Base-by-base conservation (phyloP, 35 echinoderm and acorn worm species). In the Eucidaris tribuloides region DNA sequence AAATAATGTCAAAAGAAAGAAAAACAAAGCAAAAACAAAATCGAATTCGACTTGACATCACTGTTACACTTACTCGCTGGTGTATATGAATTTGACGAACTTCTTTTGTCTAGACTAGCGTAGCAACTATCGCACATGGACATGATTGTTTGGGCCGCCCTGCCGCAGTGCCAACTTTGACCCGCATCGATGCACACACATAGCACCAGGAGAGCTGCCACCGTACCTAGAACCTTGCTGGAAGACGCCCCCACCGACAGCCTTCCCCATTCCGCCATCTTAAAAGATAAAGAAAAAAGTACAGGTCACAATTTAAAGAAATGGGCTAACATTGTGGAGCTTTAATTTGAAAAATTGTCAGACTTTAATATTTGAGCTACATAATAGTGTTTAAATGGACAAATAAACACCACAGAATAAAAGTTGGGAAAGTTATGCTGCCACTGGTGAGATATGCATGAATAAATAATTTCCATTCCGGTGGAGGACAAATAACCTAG, bases 81-180 rank as follows among this genome's bases (percentile, higher is more conserved):
- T 74, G 68, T 74, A 74, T 74, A 74, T 35, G 68, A 74, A 6
- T 33, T n/a, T 40, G 68, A 74, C 24, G n/a, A 35, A 74, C 68
- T 44, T 79, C 85, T 37, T 64, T 88, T 88, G 22, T 81, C 85
- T 29, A 45, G 33, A 35, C 76, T 57, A 34, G 85, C 85, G 62
- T 88, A 88, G 36, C 85, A 88, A 33, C 85, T 80, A 19, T 79
- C 59, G 19, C 85, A 88, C 40, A 88, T 79, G 9, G 76, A 64
- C 42, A 74, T 74, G 68, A 74, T 74, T 14, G 68, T 74, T n/a
- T 74, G 68, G 15, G 68, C 68, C 2, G 68, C 68, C 68, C 68
- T 15, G 1, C 68, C 68, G 30, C 68, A 74, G 25, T 74, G 68
- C 68, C 68, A 74, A 9, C 68, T 44, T 40, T 74, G 68, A 0